Percentiles rank a stretch among this genome's conserved stretches.
Evolutionary conservation across 2,797 vertebrate species (phyloP).

Genomic region (Gallirallus australis): DNA sequence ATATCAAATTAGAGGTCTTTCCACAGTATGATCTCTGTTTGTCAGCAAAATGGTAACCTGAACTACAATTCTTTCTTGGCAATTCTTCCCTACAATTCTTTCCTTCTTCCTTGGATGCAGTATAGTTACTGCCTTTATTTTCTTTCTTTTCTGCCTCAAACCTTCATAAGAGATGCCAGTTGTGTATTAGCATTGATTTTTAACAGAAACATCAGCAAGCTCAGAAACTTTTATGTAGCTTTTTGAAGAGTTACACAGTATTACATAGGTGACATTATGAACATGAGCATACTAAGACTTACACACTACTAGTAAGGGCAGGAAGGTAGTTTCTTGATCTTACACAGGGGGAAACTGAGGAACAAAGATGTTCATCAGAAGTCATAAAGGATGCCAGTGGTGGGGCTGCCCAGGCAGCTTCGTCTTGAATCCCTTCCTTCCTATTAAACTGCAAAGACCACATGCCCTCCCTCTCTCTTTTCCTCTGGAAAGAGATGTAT

Average conservation of each 20-base stretch:
- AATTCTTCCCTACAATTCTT: not conserved
- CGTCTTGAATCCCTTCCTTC: not conserved
- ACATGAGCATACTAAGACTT: not conserved
- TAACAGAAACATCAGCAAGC: not conserved
- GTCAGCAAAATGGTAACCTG: not conserved
- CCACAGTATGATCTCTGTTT: not conserved
- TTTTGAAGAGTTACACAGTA: not conserved
- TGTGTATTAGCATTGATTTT: not conserved
- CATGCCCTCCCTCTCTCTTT: not conserved
- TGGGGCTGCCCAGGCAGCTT: not conserved
- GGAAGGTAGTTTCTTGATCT: not conserved
- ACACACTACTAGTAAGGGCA: not conserved
- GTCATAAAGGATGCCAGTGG: not conserved
- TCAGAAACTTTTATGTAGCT: not conserved
- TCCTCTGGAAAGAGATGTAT: conserved; percentile 33
- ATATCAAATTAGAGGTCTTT: not conserved
- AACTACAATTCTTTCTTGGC: not conserved
- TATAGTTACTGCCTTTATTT: not conserved
- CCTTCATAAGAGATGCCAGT: not conserved
- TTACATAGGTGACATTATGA: not conserved
- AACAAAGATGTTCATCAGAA: not conserved
- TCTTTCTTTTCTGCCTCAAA: not conserved
- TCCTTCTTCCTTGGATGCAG: not conserved
- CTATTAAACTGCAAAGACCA: not conserved
- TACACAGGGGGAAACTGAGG: not conserved